Percentiles rank a stretch among this genome's conserved stretches.
These are phyloP conservation scores for Caenorhabditis wallacei DNA, from an alignment of 2,888 invertebrate species.

Conservation along the genomic window DNA sequence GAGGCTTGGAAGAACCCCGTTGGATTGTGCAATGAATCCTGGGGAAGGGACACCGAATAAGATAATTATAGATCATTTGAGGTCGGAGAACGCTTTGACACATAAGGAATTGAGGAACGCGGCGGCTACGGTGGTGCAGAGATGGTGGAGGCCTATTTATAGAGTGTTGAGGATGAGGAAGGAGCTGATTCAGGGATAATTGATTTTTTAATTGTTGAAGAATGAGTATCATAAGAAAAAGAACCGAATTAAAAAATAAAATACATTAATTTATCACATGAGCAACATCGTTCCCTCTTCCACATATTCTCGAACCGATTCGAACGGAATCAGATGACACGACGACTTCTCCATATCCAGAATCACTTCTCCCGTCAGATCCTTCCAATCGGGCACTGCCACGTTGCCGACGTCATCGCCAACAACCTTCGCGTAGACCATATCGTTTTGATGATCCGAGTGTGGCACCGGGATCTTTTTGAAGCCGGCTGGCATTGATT, in stretches of 20 bases:
- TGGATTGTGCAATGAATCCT: constrained; percentile 68
- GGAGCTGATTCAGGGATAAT: too few species aligned
- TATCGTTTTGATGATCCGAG: constrained; percentile 37
- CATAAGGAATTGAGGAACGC: constrained; percentile 31
- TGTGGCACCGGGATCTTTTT: constrained; percentile 67
- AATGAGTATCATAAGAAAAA: too few species aligned
- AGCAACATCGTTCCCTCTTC: constrained; percentile 67
- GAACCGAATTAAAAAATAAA: not conserved
- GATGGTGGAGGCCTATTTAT: constrained; percentile 5
- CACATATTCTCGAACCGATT: constrained; percentile 68
- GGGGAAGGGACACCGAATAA: constrained; percentile 7
- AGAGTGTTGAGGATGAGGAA: not conserved
- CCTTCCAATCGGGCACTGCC: constrained; percentile 71
- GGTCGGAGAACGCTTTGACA: constrained; percentile 54
- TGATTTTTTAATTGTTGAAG: too few species aligned
- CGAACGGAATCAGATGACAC: constrained; percentile 75
- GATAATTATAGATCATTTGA: constrained; percentile 55
- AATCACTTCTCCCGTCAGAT: constrained; percentile 71
- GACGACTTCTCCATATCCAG: constrained; percentile 69
- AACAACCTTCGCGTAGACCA: constrained; percentile 75
- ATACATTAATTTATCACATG: constrained; percentile 45
- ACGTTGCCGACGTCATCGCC: constrained; percentile 70
- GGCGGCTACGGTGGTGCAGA: constrained; percentile 54
- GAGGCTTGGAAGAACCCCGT: constrained; percentile 68
- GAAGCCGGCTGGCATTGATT: constrained; percentile 66